Percentiles rank a stretch among this genome's conserved stretches.
These are phyloP conservation scores for Phorcus lineatus DNA, from an alignment of 2,888 invertebrate genomes.

Conservation along the genomic window DNA sequence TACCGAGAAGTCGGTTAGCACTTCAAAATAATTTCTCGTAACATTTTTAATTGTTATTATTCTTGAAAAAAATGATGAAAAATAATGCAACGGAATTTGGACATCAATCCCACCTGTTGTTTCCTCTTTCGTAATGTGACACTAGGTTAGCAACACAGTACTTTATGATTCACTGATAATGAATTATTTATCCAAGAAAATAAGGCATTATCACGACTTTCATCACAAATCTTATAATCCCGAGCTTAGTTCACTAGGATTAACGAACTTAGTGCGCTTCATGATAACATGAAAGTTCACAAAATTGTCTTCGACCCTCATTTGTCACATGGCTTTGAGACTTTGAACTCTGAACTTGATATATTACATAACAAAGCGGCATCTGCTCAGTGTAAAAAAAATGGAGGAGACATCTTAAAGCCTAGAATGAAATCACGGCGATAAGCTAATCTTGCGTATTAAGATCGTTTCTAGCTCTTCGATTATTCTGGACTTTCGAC, in stretches of 20 bases:
- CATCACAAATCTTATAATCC: background rate
- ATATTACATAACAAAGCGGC: background rate
- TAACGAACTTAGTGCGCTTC: background rate
- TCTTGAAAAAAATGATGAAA: no score
- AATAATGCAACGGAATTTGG: no score
- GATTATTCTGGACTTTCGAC: constrained; percentile 16
- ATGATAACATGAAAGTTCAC: background rate
- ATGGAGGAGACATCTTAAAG: background rate
- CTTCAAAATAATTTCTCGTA: no score
- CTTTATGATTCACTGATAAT: background rate
- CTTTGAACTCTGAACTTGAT: background rate
- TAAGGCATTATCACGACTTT: background rate
- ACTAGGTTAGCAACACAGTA: no score
- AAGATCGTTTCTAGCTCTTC: background rate
- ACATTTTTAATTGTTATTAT: no score
- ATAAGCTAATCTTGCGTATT: constrained; percentile 10
- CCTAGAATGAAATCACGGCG: background rate
- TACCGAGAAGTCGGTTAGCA: no score
- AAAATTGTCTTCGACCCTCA: background rate
- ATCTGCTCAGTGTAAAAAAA: background rate
- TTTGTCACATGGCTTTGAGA: background rate
- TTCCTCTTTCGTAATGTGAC: no score
- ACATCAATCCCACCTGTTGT: no score
- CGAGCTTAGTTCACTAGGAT: background rate
- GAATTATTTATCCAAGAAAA: background rate